Conservation (phyloP, 1,140 invertebrate genomes). For the Drosophila carrolli region DNA sequence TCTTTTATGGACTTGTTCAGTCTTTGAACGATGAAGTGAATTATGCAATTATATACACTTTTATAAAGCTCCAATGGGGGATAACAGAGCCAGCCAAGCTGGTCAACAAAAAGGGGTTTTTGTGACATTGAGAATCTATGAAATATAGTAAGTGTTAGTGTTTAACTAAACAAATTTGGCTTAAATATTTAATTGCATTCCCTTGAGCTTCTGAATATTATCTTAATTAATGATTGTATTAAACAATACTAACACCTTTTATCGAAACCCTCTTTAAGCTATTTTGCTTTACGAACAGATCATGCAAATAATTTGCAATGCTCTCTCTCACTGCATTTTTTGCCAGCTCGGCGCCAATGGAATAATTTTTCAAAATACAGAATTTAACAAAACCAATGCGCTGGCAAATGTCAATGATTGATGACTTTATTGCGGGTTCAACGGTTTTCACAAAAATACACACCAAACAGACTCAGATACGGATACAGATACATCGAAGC, state of each 20-base stretch:
- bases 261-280: no score
- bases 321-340: conserved; percentile 11
- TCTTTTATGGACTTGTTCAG: conserved; percentile 69
- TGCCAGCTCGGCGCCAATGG: conserved; percentile 57
- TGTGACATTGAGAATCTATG: not conserved
- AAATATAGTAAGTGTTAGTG: no score
- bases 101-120: conserved; percentile 3
- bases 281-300: no score
- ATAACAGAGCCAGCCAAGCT: conserved; percentile 13
- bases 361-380: conserved; percentile 73
- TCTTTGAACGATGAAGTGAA: conserved; percentile 37
- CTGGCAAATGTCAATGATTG: conserved; percentile 84
- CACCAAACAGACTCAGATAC: conserved; percentile 47
- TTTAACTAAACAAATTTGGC: no score
- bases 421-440: conserved; percentile 84
- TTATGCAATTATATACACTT: conserved; percentile 47
- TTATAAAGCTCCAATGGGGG: conserved; percentile 9
- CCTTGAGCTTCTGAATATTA: no score
- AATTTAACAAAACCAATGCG: conserved; percentile 47
- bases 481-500: conserved; percentile 35
- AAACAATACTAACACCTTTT: no score
- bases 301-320: conserved; percentile 2
- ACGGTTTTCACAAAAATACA: conserved; percentile 73
- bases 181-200: no score
- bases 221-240: no score